Base-by-base conservation (phyloP, 2,888 invertebrate genomes). In the Melanotus villosus region DNA sequence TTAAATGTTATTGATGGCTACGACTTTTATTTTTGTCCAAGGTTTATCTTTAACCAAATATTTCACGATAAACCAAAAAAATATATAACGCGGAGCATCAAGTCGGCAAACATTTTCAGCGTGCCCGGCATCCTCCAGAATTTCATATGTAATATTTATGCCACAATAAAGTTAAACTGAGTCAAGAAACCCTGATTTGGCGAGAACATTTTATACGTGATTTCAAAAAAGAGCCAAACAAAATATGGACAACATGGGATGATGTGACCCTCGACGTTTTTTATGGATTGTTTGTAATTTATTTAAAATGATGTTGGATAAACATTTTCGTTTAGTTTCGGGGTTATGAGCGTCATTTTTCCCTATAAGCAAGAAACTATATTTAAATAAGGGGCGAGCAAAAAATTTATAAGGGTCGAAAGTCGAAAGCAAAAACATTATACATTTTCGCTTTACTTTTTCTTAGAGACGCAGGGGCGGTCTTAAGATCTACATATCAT, bases 1-100 rank as follows among this genome's bases (percentile, higher is more conserved):
- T 76, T 77, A 77, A 75, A 76, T 75, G 74, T 75, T 77, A 73
- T 75, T 73, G 75, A 72, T 76, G 76, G 73, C 72, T 64, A 73
- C 73, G 71, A 74, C 72, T 76, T 77, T 75, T 75, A 73, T 73
- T 76, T 72, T 73, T 75, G 70, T 74, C 65, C 57, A 30, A 62
- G 38, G 62, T 72, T 75, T 76, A 77, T 76, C 75, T 77, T 73
- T 70, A 70, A 68, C 60, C 72, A 76, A 78, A 78, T 78, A 78
- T 76, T 77, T 77, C 73, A 78, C 57, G 76, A 78, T 78, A 77
- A 78, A 75, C 71, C 64, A 63, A 63, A 56, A 71, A 76, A n/a
- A n/a, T n/a, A 75, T 74, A 76, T 75, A 71, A 73, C 72, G 62
- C 67, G 72, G 67, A 64, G 73, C 74, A 75, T 74, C 75, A 75